Evolutionary conservation across 2,113 vertebrate genomes (phyloP).

Genomic region (Toxostoma redivivum): DNA sequence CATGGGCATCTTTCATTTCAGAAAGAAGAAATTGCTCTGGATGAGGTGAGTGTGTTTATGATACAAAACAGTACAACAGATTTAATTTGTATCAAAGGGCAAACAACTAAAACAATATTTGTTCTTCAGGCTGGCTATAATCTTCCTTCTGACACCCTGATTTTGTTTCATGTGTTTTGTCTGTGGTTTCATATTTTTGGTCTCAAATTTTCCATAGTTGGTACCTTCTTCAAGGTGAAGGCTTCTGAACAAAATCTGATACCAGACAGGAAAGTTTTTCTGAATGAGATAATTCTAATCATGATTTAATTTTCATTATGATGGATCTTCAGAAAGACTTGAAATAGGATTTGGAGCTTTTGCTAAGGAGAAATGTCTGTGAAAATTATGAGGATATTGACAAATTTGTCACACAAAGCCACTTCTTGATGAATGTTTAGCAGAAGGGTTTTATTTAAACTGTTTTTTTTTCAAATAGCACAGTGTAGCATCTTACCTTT

Average conservation of each 20-base stretch:
- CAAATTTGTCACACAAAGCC: neutral
- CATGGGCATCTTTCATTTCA: constrained; percentile 38
- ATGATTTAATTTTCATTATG: neutral
- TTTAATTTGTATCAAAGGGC: neutral
- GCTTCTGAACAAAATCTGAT: neutral
- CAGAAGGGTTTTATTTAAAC: neutral
- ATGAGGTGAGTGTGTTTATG: constrained; percentile 62
- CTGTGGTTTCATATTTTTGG: neutral
- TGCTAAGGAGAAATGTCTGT: neutral
- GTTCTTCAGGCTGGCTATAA: neutral
- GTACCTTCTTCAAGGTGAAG: neutral
- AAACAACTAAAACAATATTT: neutral
- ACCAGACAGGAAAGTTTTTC: neutral
- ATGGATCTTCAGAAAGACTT: neutral
- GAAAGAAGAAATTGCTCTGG: constrained; percentile 48
- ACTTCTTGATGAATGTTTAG: neutral
- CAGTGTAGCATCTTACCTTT: neutral
- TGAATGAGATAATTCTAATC: neutral
- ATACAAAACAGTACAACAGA: neutral
- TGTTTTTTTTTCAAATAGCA: neutral
- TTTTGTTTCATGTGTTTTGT: neutral
- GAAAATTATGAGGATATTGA: neutral
- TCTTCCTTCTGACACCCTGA: neutral
- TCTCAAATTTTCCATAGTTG: neutral
- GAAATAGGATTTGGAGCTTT: neutral